Base-by-base conservation (phyloP, 2,888 invertebrate species). In the Eubasilissa splendida region DNA sequence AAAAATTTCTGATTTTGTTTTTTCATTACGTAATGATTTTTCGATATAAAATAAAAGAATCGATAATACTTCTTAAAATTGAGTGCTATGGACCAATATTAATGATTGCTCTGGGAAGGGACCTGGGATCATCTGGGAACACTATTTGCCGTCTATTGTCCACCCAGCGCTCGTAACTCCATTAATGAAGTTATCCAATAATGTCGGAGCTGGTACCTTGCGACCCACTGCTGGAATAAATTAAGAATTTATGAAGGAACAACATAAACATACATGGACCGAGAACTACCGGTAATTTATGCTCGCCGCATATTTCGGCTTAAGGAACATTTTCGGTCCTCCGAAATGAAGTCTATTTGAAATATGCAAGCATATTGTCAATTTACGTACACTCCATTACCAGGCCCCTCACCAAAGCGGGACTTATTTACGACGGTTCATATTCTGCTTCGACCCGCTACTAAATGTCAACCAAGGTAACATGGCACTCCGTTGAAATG, bases 311-410 rank as follows among this genome's bases (percentile, higher is more conserved):
- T 63, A 31, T 74, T 74, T 42, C 9, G 42, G 42, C 33, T 14
- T 50, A 14, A 53, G 63, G 76, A 63, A 76, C 58, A 76, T 76
- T 76, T 76, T 76, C 63, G 60, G 76, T 52, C 31, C 50, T 60
- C 71, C 12, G 53, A 78, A 78, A 63, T 78, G 66, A 68, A 76
- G 60, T 71, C 22, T 31, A 71, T 73, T 78, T 73, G 71, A 78
- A 78, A 78, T 78, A 78, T 78, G 70, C 77, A 78, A 71, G 78
- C 71, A 78, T 70, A 78, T 78, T 78, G 78, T 78, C 78, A 78
- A 78, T 78, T 78, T 78, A 78, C 63, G 78, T 68, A 63, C 63
- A 78, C 71, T 78, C 71, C 73, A 78, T 78, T 78, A 78, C 14
- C 4, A 71, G 60, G 53, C 71, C 71, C 59, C 78, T 53, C 56